These are phyloP conservation scores for Megalopta genalis DNA, from an alignment of 1,140 invertebrate genomes.

Conservation along the genomic window DNA sequence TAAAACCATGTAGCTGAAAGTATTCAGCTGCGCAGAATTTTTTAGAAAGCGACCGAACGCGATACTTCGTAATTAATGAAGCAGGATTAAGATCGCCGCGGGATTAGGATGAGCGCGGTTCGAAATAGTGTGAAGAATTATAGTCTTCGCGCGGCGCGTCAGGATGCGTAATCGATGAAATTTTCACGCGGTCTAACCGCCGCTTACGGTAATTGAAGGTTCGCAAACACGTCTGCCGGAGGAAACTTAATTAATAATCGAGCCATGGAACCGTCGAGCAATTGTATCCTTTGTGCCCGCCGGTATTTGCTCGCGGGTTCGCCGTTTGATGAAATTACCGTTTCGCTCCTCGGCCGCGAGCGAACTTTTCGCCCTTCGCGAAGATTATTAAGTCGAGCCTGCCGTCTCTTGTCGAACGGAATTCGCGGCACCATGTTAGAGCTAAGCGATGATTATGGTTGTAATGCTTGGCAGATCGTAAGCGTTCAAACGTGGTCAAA, in stretches of 20 bases:
- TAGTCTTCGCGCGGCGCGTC: too few species aligned
- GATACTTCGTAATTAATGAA: too few species aligned
- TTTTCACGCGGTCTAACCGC: slow-evolving; percentile 6
- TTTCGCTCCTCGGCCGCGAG: background rate
- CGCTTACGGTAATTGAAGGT: background rate
- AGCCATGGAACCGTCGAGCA: slow-evolving; percentile 27
- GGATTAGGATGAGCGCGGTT: too few species aligned
- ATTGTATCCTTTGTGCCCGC: slow-evolving; percentile 31
- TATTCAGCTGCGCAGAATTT: too few species aligned
- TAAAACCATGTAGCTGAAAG: too few species aligned
- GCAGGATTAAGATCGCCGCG: too few species aligned
- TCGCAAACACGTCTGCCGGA: slow-evolving; percentile 3
- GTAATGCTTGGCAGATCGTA: too few species aligned
- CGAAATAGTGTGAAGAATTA: too few species aligned
- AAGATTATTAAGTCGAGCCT: background rate
- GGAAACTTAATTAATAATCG: slow-evolving; percentile 35
- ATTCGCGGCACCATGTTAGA: too few species aligned
- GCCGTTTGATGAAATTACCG: slow-evolving; percentile 15
- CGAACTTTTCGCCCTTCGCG: slow-evolving; percentile 1
- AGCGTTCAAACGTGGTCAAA: too few species aligned
- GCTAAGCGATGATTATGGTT: too few species aligned
- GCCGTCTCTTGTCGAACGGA: background rate
- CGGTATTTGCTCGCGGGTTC: slow-evolving; percentile 23
- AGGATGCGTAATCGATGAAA: background rate
- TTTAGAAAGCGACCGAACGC: too few species aligned